Conservation (phyloP, 1,140 invertebrate genomes). For the Cydia fagiglandana region DNA sequence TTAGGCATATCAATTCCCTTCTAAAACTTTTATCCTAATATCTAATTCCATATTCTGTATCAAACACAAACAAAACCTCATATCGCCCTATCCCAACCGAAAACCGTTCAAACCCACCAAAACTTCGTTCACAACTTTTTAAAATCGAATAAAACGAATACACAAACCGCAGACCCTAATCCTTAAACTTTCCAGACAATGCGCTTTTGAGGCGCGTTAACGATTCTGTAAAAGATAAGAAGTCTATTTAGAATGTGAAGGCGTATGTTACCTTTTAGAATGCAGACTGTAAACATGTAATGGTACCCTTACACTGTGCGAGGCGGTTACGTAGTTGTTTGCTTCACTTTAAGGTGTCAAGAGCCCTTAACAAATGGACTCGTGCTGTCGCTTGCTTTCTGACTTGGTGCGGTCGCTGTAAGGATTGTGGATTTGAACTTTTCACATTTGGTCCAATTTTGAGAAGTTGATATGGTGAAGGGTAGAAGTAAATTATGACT, state of each 20-base stretch:
- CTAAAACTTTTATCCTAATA: too few species aligned
- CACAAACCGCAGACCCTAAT: background rate
- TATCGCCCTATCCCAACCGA: background rate
- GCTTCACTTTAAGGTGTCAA: conserved; percentile 41
- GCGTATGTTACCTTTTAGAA: background rate
- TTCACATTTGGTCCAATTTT: background rate
- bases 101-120: background rate
- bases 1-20: too few species aligned
- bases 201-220: background rate
- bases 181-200: conserved; percentile 15
- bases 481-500: too few species aligned
- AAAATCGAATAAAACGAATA: conserved; percentile 13
- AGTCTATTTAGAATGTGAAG: background rate
- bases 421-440: conserved; percentile 6
- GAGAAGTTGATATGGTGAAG: too few species aligned
- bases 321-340: conserved; percentile 17
- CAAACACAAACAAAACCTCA: conserved; percentile 3
- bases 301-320: background rate
- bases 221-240: background rate
- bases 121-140: conserved; percentile 10
- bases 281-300: background rate
- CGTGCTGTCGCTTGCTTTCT: conserved; percentile 27
- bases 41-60: background rate
- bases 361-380: conserved; percentile 42
- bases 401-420: conserved; percentile 13